Evolutionary conservation across 1,140 invertebrate genomes (phyloP).

Genomic region (Macrostomum lignano): DNA sequence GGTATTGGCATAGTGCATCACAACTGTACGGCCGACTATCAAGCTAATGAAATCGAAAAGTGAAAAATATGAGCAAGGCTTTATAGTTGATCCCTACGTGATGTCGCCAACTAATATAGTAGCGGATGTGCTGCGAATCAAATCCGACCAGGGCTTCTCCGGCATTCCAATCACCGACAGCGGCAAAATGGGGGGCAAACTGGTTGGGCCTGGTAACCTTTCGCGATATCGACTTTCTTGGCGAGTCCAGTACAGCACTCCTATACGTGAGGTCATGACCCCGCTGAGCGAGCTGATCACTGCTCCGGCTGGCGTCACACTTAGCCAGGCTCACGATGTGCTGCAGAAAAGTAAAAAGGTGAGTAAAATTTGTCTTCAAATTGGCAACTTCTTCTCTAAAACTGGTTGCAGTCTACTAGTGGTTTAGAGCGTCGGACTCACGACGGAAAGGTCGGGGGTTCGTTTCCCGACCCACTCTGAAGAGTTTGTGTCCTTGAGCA

Average conservation of each 20-base stretch:
- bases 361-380: no score
- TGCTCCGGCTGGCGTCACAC: conserved; percentile 52
- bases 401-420: no score
- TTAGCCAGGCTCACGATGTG: conserved; percentile 69
- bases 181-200: conserved; percentile 62
- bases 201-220: conserved; percentile 78
- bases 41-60: conserved; percentile 78
- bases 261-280: conserved; percentile 49
- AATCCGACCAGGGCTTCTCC: conserved; percentile 70
- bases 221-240: conserved; percentile 83
- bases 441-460: no score
- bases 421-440: no score
- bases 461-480: no score
- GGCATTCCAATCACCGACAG: conserved; percentile 79
- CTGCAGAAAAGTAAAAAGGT: conserved; percentile 51
- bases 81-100: conserved; percentile 76
- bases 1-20: conserved; percentile 95
- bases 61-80: conserved; percentile 88
- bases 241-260: no score
- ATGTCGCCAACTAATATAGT: conserved; percentile 54
- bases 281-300: conserved; percentile 53
- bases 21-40: conserved; percentile 74
- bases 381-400: no score
- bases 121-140: conserved; percentile 56
- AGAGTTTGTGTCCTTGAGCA: no score